Base-by-base conservation (phyloP, 2,888 invertebrate genomes). In the Blastobasis adustella region DNA sequence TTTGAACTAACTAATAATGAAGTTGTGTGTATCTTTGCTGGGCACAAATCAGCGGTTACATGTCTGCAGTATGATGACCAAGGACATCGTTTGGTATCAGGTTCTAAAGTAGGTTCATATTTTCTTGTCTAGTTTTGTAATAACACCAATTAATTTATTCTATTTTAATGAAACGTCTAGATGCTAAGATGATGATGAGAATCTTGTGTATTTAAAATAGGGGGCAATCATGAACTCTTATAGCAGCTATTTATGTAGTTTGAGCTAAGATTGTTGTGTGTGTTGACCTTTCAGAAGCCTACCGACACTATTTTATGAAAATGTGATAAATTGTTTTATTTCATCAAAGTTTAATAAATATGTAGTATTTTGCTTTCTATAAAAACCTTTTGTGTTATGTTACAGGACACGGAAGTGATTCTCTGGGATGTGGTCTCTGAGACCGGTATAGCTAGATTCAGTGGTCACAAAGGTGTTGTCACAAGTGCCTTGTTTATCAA, bases 381-480 rank as follows among this genome's bases (percentile, higher is more conserved):
- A 46, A 47, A n/a, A 44, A 47, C 39, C 7, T 47, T 40, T 6
- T 40, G 7, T 48, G 10, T 10, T 10, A n/a, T 44, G 1, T 85
- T 88, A 23, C 72, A 95, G 93, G 98, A 99, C 76, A 97, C 97
- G 5, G 96, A 98, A 76, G 91, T 99, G 5, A 95, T 99, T 46
- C 90, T 98, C 1, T 98, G 98, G 94, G 99, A 99, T 86, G 92
- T 97, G 5, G 94, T 99, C 5, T 94, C 96, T 49, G 98, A 98
- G 81, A 91, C 93, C 51, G 99, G 99, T 55, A 85, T 97, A 45
- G 96, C 94, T 66, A 90, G 98, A 53, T 91, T 99, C 56, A 93
- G 93, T 69, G 98, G 98, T 0, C 99, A 99, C 80, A 98, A 96
- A 78, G 96, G 95, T 23, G 91, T 92, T 0, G 90, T 99, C 10